Evolutionary conservation across 2,113 vertebrate genomes (phyloP).

Genomic region (Sciurus niger): DNA sequence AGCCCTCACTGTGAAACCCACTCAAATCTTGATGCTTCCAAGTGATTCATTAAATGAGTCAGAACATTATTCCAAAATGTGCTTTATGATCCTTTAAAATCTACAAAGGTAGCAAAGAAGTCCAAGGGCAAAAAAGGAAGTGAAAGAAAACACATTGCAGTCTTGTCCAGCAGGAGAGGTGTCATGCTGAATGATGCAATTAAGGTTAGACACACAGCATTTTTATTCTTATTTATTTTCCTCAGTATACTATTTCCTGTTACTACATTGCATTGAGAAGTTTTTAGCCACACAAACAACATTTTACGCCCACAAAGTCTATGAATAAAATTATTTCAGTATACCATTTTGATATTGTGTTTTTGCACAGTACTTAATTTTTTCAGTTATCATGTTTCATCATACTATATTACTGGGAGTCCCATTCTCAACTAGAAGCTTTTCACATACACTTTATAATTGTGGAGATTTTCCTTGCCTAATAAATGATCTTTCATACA

Average conservation of each 20-base stretch:
- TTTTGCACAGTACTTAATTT: neutral
- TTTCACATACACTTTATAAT: neutral
- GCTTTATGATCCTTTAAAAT: neutral
- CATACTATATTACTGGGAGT: neutral
- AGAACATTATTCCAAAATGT: neutral
- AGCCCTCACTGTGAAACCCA: neutral
- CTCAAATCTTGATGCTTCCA: neutral
- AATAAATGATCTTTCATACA: neutral
- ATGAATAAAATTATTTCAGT: neutral
- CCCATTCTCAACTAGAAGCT: neutral
- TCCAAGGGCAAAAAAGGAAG: neutral
- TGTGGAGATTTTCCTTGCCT: neutral
- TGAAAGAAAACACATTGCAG: neutral
- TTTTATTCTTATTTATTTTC: neutral
- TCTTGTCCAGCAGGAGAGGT: neutral
- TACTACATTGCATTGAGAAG: neutral
- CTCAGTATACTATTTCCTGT: neutral
- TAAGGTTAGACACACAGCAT: neutral
- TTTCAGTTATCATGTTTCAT: neutral
- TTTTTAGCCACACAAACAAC: neutral
- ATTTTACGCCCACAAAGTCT: neutral
- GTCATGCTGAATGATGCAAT: neutral
- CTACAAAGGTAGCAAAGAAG: neutral
- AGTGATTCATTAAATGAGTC: neutral
- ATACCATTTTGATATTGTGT: neutral